These are phyloP conservation scores for Meiosimyza decipiens DNA, from an alignment of 2,888 invertebrate genomes.

Conservation along the genomic window DNA sequence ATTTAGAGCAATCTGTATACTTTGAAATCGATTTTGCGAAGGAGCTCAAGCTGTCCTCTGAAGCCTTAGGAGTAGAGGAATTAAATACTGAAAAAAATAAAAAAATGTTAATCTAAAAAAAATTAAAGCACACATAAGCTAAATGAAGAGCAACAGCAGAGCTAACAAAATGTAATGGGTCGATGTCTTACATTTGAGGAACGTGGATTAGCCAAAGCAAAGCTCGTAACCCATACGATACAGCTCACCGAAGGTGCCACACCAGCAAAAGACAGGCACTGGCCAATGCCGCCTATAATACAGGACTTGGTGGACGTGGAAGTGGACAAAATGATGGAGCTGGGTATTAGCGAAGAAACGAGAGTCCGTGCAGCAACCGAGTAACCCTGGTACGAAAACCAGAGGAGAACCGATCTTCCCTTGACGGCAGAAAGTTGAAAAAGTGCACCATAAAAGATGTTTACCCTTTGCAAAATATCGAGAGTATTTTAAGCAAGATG, in stretches of 20 bases:
- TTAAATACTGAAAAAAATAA: background rate
- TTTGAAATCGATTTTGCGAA: constrained; percentile 29
- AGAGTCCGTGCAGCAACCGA: constrained; percentile 52
- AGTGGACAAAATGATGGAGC: constrained; percentile 52
- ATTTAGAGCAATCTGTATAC: background rate
- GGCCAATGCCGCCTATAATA: constrained; percentile 39
- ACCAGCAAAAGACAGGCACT: constrained; percentile 40
- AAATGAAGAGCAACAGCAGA: background rate
- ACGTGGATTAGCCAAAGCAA: constrained; percentile 33
- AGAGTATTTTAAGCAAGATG: constrained; percentile 28
- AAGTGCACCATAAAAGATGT: constrained; percentile 37
- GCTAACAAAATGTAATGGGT: background rate
- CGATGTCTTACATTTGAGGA: constrained; percentile 26
- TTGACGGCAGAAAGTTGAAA: constrained; percentile 52
- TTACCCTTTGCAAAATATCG: constrained; percentile 23
- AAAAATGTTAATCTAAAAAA: no score
- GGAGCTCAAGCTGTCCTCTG: constrained; percentile 1
- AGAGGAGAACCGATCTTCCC: constrained; percentile 47
- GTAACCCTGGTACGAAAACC: constrained; percentile 50
- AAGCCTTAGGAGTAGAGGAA: background rate
- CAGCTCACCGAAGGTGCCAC: constrained; percentile 36
- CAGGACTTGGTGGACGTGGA: constrained; percentile 45
- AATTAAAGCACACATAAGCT: no score
- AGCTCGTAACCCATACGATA: constrained; percentile 36
- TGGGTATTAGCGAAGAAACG: constrained; percentile 51